phyloP scores from a whole-genome alignment of 2,888 invertebrate genomes.

The Hypselothyrea guttata region DNA sequence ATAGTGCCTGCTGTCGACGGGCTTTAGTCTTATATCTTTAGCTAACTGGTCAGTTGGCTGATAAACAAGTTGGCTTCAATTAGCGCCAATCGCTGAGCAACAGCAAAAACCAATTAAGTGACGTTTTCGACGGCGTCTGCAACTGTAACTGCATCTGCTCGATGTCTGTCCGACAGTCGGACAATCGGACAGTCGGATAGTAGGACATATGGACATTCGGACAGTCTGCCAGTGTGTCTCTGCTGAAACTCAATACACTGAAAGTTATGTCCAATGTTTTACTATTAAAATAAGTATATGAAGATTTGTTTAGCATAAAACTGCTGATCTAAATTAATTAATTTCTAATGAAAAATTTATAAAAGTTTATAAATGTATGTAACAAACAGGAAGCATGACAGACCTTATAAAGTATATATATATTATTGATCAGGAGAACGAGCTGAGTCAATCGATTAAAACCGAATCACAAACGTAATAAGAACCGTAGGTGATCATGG shows the following conservation, averaged over 20 bases:
- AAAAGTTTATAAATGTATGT: too few species aligned
- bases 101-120: constrained; percentile 76
- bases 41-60: constrained; percentile 33
- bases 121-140: constrained; percentile 37
- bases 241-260: too few species aligned
- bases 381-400: too few species aligned
- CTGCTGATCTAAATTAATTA: too few species aligned
- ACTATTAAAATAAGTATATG: too few species aligned
- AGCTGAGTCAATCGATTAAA: neutral
- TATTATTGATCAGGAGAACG: too few species aligned
- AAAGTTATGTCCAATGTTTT: too few species aligned
- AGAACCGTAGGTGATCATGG: too few species aligned
- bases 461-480: too few species aligned
- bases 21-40: constrained; percentile 21
- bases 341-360: constrained; percentile 11
- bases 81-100: constrained; percentile 71
- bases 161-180: constrained; percentile 8
- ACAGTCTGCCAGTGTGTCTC: too few species aligned
- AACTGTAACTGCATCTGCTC: constrained; percentile 21
- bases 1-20: neutral
- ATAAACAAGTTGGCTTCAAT: constrained; percentile 71
- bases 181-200: neutral
- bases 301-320: too few species aligned
- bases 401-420: too few species aligned
- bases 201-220: neutral